Evolutionary conservation across 53 echinoderm and acorn worm species (phyloP), one percentile per base, ranked within the genome.

Genomic region (Astropecten irregularis): DNA sequence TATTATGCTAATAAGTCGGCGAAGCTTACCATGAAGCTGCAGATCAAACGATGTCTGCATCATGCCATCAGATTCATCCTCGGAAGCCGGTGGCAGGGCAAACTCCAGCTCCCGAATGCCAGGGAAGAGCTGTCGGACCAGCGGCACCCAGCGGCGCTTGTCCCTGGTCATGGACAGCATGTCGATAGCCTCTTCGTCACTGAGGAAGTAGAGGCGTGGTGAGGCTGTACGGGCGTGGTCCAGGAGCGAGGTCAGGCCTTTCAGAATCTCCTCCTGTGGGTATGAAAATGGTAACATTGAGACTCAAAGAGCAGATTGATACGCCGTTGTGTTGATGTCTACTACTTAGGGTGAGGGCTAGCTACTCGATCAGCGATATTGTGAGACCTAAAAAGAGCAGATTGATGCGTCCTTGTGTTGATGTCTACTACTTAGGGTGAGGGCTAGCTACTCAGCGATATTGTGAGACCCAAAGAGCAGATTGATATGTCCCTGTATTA

Each of bases 121-220:
- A 2, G 94, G 88, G 58, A 97, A 97, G 25, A 94, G 74, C 44
- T 92, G 90, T 44, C 88, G 69, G 48, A 95, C 94, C 0, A 83
- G 77, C 6, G 94, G 88, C 20, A 88, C 46, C 99, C 99, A 99
- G 50, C 68, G 87, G 2, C 64, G 69, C 35, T 89, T 84, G 71
- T 99, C 90, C 36, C 77, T 32, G 22, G 92, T 74, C 34, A 87
- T 86, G 20, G 88, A 88, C 54, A 99, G 65, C 61, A 99, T 71
- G 31, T 92, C 88, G 0, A 93, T 88, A 4, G 95, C 85, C 59
- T 95, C 95, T 30, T 86, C 88, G 69, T 99, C 84, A 56, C 92
- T 92, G 22, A 99, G 93, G 74, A 99, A 99, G 82, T 56, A 92
- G 28, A 99, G 90, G 13, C 99, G 87, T 0, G 99, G 92, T 54